Conservation (phyloP, 2,888 invertebrate species). For the Arrhopalites spinosus region DNA sequence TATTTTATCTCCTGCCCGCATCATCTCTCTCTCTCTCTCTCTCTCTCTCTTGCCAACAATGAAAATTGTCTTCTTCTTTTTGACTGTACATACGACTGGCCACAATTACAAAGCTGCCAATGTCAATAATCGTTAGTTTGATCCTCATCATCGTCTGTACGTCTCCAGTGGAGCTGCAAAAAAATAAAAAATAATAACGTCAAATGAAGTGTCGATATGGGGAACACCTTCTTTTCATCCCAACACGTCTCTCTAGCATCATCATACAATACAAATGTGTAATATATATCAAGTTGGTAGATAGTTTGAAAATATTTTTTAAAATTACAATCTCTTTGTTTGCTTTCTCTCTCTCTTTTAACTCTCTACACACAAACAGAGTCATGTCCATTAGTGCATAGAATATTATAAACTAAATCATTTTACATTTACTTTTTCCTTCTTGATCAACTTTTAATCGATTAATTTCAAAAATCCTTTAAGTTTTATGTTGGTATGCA, state of each 20-base stretch:
- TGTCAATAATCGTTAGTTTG: not conserved
- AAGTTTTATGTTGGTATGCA: too few relatives aligned
- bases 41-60: not conserved
- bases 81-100: not conserved
- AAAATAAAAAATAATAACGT: not conserved
- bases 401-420: too few relatives aligned
- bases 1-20: conserved; percentile 4
- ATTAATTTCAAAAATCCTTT: too few relatives aligned
- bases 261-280: too few relatives aligned
- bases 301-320: not conserved
- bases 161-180: conserved; percentile 2
- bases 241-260: too few relatives aligned
- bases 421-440: too few relatives aligned
- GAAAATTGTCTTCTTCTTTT: not conserved
- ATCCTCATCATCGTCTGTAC: not conserved
- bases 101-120: conserved; percentile 7
- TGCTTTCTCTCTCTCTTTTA: not conserved
- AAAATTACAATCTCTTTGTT: not conserved
- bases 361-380: not conserved
- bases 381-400: too few relatives aligned
- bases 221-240: not conserved
- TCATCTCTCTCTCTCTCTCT: not conserved
- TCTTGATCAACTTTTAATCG: too few relatives aligned
- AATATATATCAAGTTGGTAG: too few relatives aligned
- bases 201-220: conserved; percentile 3